Evolutionary conservation across 2,888 invertebrate genomes (phyloP).

Genomic region (Brenthis daphne): DNA sequence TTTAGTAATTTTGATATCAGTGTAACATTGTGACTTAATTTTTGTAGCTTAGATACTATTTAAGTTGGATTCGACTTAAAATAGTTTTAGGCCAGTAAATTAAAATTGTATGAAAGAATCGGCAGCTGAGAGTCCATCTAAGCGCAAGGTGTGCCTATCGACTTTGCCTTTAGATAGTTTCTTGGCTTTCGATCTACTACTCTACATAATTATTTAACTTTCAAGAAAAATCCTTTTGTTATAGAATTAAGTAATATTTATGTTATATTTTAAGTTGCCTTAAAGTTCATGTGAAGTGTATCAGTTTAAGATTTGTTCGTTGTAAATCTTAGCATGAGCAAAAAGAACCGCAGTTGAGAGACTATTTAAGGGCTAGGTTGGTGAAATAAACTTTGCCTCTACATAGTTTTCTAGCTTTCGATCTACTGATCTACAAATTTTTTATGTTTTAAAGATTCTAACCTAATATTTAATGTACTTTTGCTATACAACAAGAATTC

Average conservation of each 20-base stretch:
- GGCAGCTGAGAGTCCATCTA: constrained; percentile 20
- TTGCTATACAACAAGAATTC: no score
- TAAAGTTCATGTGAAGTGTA: no score
- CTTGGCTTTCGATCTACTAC: constrained; percentile 1
- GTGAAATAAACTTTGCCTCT: constrained; percentile 16
- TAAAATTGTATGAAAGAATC: no score
- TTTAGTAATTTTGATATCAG: no score
- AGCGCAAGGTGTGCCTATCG: constrained; percentile 1
- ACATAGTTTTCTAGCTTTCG: constrained; percentile 11
- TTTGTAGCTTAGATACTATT: no score
- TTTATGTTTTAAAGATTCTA: not conserved
- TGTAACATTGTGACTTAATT: no score
- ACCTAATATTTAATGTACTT: no score
- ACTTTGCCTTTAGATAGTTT: constrained; percentile 24
- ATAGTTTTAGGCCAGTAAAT: no score
- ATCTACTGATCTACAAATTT: not conserved
- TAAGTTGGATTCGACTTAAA: no score
- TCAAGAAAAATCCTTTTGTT: no score
- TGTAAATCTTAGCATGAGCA: not conserved
- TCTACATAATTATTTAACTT: not conserved
- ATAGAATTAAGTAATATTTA: not conserved
- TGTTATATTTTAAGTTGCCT: no score
- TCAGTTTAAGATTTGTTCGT: not conserved
- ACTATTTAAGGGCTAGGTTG: constrained; percentile 15
- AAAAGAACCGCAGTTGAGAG: constrained; percentile 4